phyloP scores from a whole-genome alignment of 1,140 invertebrate species.

The Drosophila prosaltans region DNA sequence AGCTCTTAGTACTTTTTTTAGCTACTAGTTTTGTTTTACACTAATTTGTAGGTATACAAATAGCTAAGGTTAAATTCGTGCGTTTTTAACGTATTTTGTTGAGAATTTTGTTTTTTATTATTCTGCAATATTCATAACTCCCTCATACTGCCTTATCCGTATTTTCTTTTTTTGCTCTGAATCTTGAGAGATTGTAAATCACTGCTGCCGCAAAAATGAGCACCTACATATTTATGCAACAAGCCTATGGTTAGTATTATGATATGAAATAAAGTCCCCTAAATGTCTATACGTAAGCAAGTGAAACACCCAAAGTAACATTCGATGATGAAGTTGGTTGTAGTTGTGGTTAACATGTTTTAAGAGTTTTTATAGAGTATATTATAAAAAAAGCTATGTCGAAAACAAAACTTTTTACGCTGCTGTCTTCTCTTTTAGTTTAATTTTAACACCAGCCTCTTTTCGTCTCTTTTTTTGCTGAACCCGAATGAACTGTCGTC shows the following conservation, averaged over 20 bases:
- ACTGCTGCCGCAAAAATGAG: constrained; percentile 81
- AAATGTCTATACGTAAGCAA: too few species aligned
- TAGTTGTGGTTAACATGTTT: too few species aligned
- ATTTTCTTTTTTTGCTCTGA: constrained; percentile 25
- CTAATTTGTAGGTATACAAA: constrained; percentile 12
- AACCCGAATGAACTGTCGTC: not conserved
- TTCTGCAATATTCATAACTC: constrained; percentile 6
- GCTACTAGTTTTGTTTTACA: constrained; percentile 11
- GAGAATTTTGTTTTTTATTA: constrained; percentile 24
- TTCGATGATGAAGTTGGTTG: too few species aligned
- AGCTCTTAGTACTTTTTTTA: constrained; percentile 35
- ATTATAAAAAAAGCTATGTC: too few species aligned
- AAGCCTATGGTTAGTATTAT: constrained; percentile 74
- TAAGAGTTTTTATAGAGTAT: too few species aligned
- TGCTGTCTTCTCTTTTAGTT: too few species aligned
- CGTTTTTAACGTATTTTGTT: constrained; percentile 20
- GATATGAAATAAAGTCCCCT: not conserved
- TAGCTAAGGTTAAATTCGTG: constrained; percentile 29
- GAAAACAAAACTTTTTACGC: too few species aligned
- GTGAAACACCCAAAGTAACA: too few species aligned
- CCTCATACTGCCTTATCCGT: constrained; percentile 23
- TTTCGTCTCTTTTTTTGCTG: not conserved
- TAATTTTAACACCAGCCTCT: not conserved
- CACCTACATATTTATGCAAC: constrained; percentile 76
- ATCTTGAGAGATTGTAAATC: constrained; percentile 44